Base-by-base conservation (phyloP, 2,888 invertebrate genomes). In the Scaptomyza polygonia region DNA sequence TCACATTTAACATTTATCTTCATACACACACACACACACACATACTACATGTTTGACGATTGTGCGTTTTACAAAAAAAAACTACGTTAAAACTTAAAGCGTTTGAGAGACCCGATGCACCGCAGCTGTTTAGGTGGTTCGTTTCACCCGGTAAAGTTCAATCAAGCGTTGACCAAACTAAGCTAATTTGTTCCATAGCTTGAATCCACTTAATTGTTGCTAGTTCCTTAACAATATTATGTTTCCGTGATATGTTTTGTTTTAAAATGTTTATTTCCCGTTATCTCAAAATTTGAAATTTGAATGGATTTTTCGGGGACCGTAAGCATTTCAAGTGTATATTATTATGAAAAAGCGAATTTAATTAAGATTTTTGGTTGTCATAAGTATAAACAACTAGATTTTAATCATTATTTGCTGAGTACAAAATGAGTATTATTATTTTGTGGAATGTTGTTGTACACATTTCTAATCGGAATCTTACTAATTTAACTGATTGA, bases 131-230 rank as follows among this genome's bases (percentile, higher is more conserved):
- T 84, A 89, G 87, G 85, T 91, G 91, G 91, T 91, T 89, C 83
- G 77, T 91, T 77, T 89, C 91, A 72, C 86, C 90, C 79, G 91
- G 91, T 91, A 91, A 91, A 88, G 82, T 90, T 86, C 49, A 69
- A 68, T 42, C 71, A 69, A 67, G 39, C 74, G 69, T 76, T 81
- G 75, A 67, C 71, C 54, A 53, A 64, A 56, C 51, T 53, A 67
- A 53, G 42, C 56, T 71, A 54, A 43, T 61, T 71, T 32, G 67
- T 80, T 80, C 66, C 65, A 72, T 57, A 67, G 55, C 67, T 71
- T 76, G 48, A 39, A 30, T 64, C 39, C 59, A 40, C 27, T 51
- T 71, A 75, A 58, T 48, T 43, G 67, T 62, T 75, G 44, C 59
- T 51, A 53, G 57, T 56, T 54, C 34, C 49, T 39, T 49, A 39